Evolutionary conservation across 1,140 invertebrate genomes (phyloP), one percentile per base, ranked within the genome.

Genomic region (Lepidurus arcticus): DNA sequence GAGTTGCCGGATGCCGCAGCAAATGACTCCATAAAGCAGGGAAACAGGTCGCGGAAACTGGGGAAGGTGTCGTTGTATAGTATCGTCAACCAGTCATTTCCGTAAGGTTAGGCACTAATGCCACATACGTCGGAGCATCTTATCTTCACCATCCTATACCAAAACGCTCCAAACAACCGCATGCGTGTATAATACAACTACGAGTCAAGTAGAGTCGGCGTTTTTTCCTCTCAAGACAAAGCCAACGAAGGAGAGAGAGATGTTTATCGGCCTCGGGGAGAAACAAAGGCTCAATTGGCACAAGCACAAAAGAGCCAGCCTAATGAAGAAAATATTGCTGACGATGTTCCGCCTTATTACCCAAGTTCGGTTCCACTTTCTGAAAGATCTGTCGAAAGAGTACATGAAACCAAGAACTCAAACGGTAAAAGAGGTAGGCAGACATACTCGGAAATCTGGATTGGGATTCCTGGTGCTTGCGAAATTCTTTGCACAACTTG

Each of bases 271-370:
- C 53, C 21, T 65, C 13, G 0, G 16, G 13, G 13, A 16, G 13
- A 65, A 65, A 9, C 8, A 65, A 65, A 65, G 13, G 8, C 13
- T 21, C 53, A 7, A 65, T 65, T 65, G 53, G 53, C 53, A 65
- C 53, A 16, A 21, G 53, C 21, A 65, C 53, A 65, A 65, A 65
- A 21, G 34, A 34, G 53, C 21, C 53, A 21, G 53, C 53, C 53
- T 65, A 65, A 65, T 65, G 53, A 65, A 65, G 53, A 65, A 65
- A 65, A 65, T 65, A 65, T 65, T 65, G 53, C 53, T 65, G 53
- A 65, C 53, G 53, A 65, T 7, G 53, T n/a, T 65, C 6, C 21
- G 53, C 53, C 53, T 65, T 65, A 65, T 65, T 65, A 65, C n/a
- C 53, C 21, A 65, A 65, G 53, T 65, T 65, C n/a, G 16, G 21